phyloP scores from a whole-genome alignment of 2,888 invertebrate genomes.

The Brassicogethes aeneus region DNA sequence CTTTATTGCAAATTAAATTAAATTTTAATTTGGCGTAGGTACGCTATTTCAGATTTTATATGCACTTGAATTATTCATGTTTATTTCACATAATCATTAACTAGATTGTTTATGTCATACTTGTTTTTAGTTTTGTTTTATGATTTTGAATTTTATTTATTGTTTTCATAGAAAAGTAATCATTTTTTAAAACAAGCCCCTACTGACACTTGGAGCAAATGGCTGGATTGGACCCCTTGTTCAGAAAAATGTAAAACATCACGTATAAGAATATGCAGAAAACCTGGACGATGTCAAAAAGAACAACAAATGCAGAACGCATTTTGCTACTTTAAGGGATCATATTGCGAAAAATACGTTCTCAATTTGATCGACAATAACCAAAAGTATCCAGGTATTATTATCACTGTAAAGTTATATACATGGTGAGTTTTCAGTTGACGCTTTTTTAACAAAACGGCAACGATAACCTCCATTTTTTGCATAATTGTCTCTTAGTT shows the following conservation, averaged over 20 bases:
- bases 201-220: constrained; percentile 56
- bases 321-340: constrained; percentile 75
- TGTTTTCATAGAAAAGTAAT: constrained; percentile 29
- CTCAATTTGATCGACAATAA: constrained; percentile 36
- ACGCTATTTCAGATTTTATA: no score
- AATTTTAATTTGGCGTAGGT: no score
- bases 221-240: constrained; percentile 71
- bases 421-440: no score
- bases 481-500: no score
- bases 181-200: constrained; percentile 27
- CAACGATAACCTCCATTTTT: no score
- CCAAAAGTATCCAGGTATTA: constrained; percentile 15
- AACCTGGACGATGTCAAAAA: constrained; percentile 63
- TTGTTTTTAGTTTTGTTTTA: background rate
- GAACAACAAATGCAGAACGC: constrained; percentile 75
- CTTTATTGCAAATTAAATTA: no score
- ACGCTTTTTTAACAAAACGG: no score
- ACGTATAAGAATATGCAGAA: constrained; percentile 68
- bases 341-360: constrained; percentile 67
- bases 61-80: no score
- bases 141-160: constrained; percentile 6
- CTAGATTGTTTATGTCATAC: background rate
- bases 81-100: background rate
- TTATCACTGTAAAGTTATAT: constrained; percentile 1
- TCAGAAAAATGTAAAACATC: constrained; percentile 70